Evolutionary conservation across 2,888 invertebrate species (phyloP).

Genomic region (Amiota mariae): DNA sequence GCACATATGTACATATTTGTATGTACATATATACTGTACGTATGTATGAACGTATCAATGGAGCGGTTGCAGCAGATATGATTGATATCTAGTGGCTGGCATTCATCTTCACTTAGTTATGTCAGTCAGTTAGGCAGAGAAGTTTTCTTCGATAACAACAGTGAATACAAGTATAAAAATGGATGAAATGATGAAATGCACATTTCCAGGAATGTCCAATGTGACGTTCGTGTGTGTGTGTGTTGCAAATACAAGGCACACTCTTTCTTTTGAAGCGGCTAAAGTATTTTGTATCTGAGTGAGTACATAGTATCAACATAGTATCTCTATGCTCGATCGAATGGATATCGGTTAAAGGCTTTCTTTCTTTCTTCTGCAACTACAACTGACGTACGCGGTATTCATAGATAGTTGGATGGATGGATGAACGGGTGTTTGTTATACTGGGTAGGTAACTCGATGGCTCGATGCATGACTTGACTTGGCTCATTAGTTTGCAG

Average conservation of each 20-base stretch:
- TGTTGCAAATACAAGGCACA: not conserved
- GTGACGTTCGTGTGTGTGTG: not conserved
- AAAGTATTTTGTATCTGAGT: conserved; percentile 13
- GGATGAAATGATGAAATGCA: conserved; percentile 69
- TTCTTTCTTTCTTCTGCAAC: not conserved
- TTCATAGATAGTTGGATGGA: not conserved
- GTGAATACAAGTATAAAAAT: conserved; percentile 50
- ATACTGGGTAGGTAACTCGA: not conserved
- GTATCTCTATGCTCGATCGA: conserved; percentile 18
- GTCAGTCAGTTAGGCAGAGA: conserved; percentile 61
- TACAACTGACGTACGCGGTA: conserved; percentile 1
- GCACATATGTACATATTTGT: too few relatives aligned
- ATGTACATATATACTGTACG: too few relatives aligned
- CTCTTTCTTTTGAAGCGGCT: conserved; percentile 1
- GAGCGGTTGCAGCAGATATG: conserved; percentile 57
- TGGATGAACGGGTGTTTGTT: not conserved
- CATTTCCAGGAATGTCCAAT: conserved; percentile 64
- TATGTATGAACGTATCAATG: conserved; percentile 31
- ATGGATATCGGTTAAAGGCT: conserved; percentile 25
- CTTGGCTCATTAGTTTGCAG: conserved; percentile 41
- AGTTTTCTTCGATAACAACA: not conserved
- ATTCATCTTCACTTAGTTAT: conserved; percentile 68
- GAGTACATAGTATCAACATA: not conserved
- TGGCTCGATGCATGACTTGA: not conserved
- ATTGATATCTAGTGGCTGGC: conserved; percentile 65